Evolutionary conservation across 2,888 invertebrate species (phyloP).

Genomic region (Limnephilus rhombicus): DNA sequence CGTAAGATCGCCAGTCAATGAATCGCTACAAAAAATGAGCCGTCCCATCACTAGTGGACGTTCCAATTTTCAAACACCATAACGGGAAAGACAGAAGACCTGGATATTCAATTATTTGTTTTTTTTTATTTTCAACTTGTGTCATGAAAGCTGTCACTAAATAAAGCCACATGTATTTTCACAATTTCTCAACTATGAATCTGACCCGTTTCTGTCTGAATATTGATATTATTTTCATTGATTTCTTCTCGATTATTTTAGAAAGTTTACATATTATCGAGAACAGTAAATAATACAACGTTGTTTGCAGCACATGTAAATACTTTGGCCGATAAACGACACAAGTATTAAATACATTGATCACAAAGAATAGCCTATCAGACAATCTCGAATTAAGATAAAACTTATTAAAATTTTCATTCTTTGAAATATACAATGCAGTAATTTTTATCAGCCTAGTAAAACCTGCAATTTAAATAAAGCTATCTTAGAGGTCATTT

Average conservation of each 20-base stretch:
- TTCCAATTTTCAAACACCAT: not conserved
- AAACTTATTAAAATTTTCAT: not conserved
- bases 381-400: not conserved
- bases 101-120: not conserved
- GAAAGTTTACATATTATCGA: not conserved
- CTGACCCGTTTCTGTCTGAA: not conserved
- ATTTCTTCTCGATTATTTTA: not conserved
- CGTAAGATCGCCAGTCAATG: slow-evolving; percentile 24
- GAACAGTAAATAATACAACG: not conserved
- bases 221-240: not conserved
- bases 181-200: not conserved
- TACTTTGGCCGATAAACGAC: not conserved
- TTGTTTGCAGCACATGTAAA: not conserved
- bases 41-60: not conserved
- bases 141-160: not conserved
- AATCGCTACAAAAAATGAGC: not conserved
- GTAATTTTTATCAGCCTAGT: not conserved
- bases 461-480: not conserved
- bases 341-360: not conserved
- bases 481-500: not conserved
- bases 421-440: not conserved
- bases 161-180: not conserved
- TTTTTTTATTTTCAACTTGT: not conserved
- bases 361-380: not conserved
- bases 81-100: too few species aligned